phyloP scores from a whole-genome alignment of 2,113 vertebrate species.

The Seriola quinqueradiata region DNA sequence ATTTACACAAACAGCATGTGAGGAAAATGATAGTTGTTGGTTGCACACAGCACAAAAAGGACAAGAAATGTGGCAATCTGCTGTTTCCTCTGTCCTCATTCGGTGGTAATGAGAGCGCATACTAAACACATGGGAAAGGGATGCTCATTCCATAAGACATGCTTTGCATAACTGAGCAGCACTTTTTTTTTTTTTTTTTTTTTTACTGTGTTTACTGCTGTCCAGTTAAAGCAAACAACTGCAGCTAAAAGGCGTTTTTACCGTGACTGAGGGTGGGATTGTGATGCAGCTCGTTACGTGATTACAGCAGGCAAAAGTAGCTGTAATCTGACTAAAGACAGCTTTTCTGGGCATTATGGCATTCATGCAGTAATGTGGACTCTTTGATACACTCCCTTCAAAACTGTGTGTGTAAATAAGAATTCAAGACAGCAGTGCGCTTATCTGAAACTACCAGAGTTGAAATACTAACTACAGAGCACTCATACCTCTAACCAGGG shows the following conservation, averaged over 20 bases:
- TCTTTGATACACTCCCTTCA: background rate
- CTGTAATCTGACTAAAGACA: conserved; percentile 12
- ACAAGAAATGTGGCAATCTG: conserved; percentile 54
- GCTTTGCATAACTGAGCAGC: conserved; percentile 35
- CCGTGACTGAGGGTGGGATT: conserved; percentile 26
- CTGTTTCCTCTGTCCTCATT: conserved; percentile 46
- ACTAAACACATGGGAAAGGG: conserved; percentile 35
- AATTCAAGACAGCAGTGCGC: background rate
- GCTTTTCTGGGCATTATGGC: background rate
- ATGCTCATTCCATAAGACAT: conserved; percentile 15
- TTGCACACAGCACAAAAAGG: conserved; percentile 23
- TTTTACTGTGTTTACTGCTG: conserved; percentile 4
- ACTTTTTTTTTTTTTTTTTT: conserved; percentile 1
- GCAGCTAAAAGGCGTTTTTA: conserved; percentile 15
- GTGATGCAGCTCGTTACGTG: conserved; percentile 18
- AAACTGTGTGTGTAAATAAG: conserved; percentile 1
- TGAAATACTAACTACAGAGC: background rate
- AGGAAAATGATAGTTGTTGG: conserved; percentile 46
- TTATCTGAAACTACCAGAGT: background rate
- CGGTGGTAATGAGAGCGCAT: conserved; percentile 50
- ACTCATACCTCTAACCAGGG: background rate
- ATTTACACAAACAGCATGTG: conserved; percentile 33
- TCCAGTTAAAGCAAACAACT: conserved; percentile 52
- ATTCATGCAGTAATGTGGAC: background rate
- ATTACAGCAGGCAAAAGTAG: conserved; percentile 24